Evolutionary conservation across 2,113 vertebrate species (phyloP).

Genomic region (Sceloporus undulatus): DNA sequence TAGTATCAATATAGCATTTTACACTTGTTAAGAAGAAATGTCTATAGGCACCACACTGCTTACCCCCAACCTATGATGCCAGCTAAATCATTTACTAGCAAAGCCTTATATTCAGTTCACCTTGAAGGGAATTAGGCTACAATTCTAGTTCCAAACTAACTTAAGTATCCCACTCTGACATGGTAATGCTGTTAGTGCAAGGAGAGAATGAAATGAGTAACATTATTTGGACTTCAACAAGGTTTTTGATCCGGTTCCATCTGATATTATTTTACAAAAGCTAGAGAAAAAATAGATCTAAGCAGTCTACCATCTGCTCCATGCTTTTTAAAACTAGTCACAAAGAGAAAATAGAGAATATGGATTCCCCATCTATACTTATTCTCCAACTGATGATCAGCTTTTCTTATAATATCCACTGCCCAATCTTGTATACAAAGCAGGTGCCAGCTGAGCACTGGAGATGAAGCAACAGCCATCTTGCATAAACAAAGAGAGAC

Average conservation of each 20-base stretch:
- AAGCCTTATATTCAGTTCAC: not conserved
- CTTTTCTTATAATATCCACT: not conserved
- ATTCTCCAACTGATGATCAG: not conserved
- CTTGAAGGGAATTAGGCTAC: not conserved
- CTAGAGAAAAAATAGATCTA: not conserved
- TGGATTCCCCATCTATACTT: not conserved
- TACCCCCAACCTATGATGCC: not conserved
- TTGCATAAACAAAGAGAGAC: not conserved
- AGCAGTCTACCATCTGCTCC: not conserved
- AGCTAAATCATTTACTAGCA: not conserved
- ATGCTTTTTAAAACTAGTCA: conserved; percentile 6
- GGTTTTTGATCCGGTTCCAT: not conserved
- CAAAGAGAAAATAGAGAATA: not conserved
- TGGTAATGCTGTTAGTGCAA: not conserved
- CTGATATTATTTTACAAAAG: not conserved
- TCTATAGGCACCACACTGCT: not conserved
- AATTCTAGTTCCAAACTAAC: not conserved
- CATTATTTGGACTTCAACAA: not conserved
- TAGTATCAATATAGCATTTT: not conserved
- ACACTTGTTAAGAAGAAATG: not conserved
- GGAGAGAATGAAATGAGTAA: not conserved
- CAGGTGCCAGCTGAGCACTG: not conserved
- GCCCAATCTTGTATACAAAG: not conserved
- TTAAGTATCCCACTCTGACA: not conserved
- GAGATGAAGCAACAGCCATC: not conserved